Evolutionary conservation across 2,797 vertebrate genomes (phyloP).

Genomic region (Iguana delicatissima): DNA sequence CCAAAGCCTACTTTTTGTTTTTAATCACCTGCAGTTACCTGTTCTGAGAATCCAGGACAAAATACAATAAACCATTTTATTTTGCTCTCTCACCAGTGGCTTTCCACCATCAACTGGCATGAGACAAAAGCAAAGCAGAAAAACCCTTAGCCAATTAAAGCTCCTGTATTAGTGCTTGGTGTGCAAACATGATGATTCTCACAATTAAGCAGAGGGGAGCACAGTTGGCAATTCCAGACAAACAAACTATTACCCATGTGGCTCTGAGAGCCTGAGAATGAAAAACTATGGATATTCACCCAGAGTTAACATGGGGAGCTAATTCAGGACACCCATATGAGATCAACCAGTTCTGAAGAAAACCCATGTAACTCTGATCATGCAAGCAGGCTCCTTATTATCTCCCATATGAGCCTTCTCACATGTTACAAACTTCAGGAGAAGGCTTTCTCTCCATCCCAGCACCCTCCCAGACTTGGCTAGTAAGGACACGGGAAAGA

Average conservation of each 20-base stretch:
- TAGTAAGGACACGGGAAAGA: no score
- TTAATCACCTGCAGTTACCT: conserved; percentile 3
- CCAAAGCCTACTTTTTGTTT: neutral
- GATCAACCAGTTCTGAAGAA: neutral
- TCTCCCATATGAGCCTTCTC: neutral
- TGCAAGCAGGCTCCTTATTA: neutral
- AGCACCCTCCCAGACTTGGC: no score
- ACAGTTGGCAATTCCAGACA: neutral
- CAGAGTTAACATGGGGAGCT: neutral
- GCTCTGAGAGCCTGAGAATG: neutral
- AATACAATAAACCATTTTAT: neutral
- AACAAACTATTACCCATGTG: neutral
- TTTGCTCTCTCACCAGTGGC: neutral
- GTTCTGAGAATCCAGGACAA: neutral
- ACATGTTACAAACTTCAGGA: no score
- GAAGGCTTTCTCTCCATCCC: no score
- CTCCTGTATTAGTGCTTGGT: neutral
- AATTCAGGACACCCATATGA: neutral
- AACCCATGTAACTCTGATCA: neutral
- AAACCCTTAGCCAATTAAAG: neutral
- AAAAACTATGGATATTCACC: no score
- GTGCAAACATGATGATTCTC: neutral
- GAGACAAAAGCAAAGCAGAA: neutral
- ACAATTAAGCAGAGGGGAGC: neutral
- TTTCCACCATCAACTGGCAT: neutral